Percentiles rank a stretch among this genome's conserved stretches.
Conservation (phyloP, 2,113 vertebrate genomes). For the Megalops atlanticus region DNA sequence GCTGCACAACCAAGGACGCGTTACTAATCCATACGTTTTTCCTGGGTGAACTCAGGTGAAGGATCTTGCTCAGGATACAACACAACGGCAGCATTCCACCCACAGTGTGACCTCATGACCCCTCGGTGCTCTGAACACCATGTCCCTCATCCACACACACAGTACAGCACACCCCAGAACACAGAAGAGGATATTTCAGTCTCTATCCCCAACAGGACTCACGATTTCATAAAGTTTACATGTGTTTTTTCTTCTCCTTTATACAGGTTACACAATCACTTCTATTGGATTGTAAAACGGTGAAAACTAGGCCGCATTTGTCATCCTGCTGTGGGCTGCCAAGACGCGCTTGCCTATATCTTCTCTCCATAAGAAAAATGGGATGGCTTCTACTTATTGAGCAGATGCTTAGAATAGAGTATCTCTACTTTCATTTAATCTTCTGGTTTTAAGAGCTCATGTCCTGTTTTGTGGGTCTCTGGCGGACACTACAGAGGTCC, state of each 20-base stretch:
- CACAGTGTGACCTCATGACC: too few relatives aligned
- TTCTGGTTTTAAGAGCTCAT: background rate
- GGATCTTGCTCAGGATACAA: too few relatives aligned
- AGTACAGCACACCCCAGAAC: too few relatives aligned
- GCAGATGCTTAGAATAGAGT: background rate
- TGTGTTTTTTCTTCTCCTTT: too few relatives aligned
- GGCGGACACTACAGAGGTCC: background rate
- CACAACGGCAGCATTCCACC: too few relatives aligned
- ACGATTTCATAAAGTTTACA: background rate
- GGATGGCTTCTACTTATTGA: background rate
- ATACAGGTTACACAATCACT: background rate
- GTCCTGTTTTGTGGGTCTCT: background rate
- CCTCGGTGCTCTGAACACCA: too few relatives aligned
- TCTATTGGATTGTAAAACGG: background rate
- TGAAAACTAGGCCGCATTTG: background rate
- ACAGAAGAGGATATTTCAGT: background rate
- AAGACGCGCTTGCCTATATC: background rate
- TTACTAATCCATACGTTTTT: too few relatives aligned
- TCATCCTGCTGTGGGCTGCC: background rate
- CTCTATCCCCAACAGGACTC: background rate
- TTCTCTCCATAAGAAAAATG: background rate
- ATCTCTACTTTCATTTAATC: background rate
- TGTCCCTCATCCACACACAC: too few relatives aligned
- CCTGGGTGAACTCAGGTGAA: too few relatives aligned
- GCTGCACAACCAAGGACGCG: too few relatives aligned